Percentiles rank a stretch among this genome's conserved stretches.
phyloP scores from a whole-genome alignment of 2,797 vertebrate genomes.

The Falco concolor region DNA sequence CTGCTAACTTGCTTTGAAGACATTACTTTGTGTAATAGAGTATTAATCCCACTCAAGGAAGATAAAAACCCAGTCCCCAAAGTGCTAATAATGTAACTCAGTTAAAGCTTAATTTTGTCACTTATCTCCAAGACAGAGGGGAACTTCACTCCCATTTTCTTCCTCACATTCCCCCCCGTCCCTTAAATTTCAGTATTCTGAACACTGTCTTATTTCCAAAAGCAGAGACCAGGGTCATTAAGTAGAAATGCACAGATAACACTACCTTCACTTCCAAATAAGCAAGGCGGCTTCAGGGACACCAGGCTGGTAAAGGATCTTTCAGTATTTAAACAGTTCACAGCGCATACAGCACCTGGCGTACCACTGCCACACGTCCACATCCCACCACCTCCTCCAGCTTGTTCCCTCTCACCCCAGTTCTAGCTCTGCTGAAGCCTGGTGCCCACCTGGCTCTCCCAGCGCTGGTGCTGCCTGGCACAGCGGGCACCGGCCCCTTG shows the following conservation, averaged over 20 bases:
- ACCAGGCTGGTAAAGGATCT: not conserved
- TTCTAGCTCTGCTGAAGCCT: not conserved
- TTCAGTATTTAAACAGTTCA: not conserved
- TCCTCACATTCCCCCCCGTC: fast-evolving
- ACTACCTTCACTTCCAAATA: not conserved
- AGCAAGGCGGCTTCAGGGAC: not conserved
- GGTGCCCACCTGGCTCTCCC: not conserved
- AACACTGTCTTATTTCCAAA: not conserved
- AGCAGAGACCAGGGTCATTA: not conserved
- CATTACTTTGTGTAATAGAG: not conserved
- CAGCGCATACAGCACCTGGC: fast-evolving
- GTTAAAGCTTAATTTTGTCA: not conserved
- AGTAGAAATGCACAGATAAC: not conserved
- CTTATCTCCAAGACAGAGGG: not conserved
- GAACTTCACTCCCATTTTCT: not conserved
- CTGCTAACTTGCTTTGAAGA: not conserved
- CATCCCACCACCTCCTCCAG: not conserved
- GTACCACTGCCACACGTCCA: fast-evolving
- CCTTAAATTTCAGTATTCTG: not conserved
- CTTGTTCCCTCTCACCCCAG: fast-evolving
- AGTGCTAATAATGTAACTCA: not conserved
- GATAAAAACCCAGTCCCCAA: not conserved
- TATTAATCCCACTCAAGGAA: not conserved
- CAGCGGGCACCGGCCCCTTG: not conserved
- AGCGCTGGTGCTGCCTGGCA: not conserved